Evolutionary conservation across 2,113 vertebrate species (phyloP), one percentile per base, ranked within the genome.

Genomic region (Urocynchramus pylzowi): DNA sequence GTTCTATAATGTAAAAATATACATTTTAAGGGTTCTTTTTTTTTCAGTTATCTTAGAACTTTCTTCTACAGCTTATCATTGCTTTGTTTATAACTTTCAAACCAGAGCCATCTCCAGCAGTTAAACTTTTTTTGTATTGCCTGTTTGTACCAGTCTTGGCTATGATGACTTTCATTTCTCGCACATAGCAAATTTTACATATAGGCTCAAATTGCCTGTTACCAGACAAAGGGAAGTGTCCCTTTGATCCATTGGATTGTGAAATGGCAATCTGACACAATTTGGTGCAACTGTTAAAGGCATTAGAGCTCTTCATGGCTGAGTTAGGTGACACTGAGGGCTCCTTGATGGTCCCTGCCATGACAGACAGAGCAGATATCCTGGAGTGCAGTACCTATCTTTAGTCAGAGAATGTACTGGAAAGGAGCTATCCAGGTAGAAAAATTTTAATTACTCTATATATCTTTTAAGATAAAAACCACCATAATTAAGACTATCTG

Each of bases 91-190:
- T 47, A 52, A 39, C 8, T 92, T 90, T 57, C n/a, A 88, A 49
- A 52, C 8, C 23, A 70, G 8, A 30, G 2, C 10, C 3, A 23
- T 8, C 5, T 52, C 13, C 33, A 75, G 10, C 0, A 50, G 37
- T 37, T 33, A 60, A 30, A n/a, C 2, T 5, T 39, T 86, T 78
- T n/a, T 9, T 19, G 3, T 60, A 9, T 59, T 50, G 11, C 13
- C n/a, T 88, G 28, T 74, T 52, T 39, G 11, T 53, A 53, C 10
- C 20, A 22, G 0, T 52, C 23, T 78, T 0, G 0, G 12, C 26
- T 45, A 10, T 28, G 65, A 39, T 2, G 19, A 30, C 33, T 52
- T 49, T 73, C 2, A 77, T 64, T 69, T 15, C 23, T 35, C 24
- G 14, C 24, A 53, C 17, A 20, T 19, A 45, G 11, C 7, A 59